Conservation (phyloP, 2,113 vertebrate genomes). For the Delphinapterus leucas region DNA sequence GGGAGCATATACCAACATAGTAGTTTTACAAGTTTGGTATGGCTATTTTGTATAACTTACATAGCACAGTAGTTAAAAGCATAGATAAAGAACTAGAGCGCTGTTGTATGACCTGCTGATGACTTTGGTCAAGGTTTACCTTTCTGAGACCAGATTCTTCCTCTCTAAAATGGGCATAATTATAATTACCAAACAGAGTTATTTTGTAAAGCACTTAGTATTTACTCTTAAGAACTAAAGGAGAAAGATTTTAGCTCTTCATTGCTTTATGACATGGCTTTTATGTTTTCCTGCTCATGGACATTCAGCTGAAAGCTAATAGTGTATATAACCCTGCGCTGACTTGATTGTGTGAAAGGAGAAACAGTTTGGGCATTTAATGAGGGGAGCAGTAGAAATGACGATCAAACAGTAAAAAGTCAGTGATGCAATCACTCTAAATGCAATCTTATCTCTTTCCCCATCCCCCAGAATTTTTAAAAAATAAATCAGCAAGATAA, state of each 20-base stretch:
- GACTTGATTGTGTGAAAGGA: neutral
- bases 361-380: conserved; percentile 13
- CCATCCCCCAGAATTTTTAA: too few species aligned
- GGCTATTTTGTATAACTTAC: neutral
- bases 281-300: neutral
- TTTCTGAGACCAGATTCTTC: neutral
- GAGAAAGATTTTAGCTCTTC: neutral
- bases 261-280: neutral
- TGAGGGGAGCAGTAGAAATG: neutral
- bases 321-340: neutral
- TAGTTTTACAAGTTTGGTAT: neutral
- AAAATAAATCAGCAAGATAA: too few species aligned
- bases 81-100: neutral
- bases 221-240: neutral
- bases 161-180: neutral
- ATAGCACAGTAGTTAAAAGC: neutral
- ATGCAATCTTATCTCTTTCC: too few species aligned
- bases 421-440: neutral
- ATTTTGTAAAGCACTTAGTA: neutral
- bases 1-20: neutral
- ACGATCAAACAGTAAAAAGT: neutral
- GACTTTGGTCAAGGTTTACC: neutral
- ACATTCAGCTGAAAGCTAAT: conserved; percentile 4
- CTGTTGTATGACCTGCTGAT: neutral
- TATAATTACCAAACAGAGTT: neutral